Conservation (phyloP, 2,888 invertebrate genomes). For the Odontothrips loti region DNA sequence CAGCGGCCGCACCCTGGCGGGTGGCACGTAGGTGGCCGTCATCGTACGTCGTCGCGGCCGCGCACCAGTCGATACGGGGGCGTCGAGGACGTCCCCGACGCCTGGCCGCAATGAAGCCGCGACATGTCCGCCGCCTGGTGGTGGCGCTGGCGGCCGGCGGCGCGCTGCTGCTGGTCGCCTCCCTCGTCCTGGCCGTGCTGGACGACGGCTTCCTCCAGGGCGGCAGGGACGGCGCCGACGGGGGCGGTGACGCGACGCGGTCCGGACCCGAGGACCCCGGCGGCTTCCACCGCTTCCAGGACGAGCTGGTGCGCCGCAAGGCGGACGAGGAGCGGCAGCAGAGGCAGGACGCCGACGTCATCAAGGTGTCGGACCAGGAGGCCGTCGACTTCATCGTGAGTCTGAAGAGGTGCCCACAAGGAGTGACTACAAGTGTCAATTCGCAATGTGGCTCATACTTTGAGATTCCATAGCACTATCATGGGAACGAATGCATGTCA, state of each 20-base stretch:
- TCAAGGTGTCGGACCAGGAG: conserved; percentile 10
- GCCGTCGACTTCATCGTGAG: background rate
- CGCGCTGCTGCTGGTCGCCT: conserved; percentile 3
- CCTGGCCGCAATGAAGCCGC: background rate
- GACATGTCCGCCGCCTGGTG: background rate
- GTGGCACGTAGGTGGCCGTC: too few species aligned
- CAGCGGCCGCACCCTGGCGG: too few species aligned
- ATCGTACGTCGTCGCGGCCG: too few species aligned
- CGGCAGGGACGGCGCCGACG: background rate
- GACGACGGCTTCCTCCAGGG: conserved; percentile 2
- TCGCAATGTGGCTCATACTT: too few species aligned
- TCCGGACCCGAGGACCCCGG: background rate
- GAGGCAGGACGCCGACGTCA: background rate
- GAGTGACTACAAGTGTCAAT: too few species aligned
- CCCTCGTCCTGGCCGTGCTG: background rate
- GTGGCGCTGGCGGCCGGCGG: conserved; percentile 13
- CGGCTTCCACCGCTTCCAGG: conserved; percentile 18
- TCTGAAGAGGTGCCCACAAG: background rate
- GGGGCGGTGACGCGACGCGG: background rate
- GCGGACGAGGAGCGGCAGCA: background rate
- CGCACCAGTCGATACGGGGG: too few species aligned
- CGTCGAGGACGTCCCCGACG: background rate
- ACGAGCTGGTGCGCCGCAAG: conserved; percentile 15
- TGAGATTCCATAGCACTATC: too few species aligned
- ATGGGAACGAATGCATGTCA: too few species aligned